Conservation (phyloP, 2,113 vertebrate species). For the Planiliza haematocheilus region DNA sequence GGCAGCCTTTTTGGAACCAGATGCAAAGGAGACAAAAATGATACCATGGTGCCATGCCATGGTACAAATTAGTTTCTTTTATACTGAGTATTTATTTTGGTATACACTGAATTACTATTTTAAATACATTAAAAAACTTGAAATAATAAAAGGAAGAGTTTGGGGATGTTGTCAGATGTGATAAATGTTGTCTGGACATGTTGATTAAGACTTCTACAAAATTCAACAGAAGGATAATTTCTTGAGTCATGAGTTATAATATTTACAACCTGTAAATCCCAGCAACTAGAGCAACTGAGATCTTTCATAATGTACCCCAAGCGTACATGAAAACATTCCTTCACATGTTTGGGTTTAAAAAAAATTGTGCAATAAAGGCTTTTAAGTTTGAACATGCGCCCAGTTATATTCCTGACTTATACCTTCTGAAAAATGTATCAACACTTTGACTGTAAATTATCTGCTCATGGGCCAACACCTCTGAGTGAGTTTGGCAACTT, state of each 20-base stretch:
- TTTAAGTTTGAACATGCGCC: not conserved
- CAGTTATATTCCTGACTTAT: not conserved
- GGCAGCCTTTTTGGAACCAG: not conserved
- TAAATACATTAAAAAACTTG: not conserved
- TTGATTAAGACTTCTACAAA: no score
- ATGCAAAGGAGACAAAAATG: not conserved
- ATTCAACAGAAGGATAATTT: not conserved
- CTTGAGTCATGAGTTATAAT: not conserved
- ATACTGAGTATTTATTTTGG: no score
- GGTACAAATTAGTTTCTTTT: no score
- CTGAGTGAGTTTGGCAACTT: no score
- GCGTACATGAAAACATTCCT: constrained; percentile 24
- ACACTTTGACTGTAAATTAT: no score
- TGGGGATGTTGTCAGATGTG: no score
- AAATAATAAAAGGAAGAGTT: not conserved
- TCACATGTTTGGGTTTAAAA: not conserved
- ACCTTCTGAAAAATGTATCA: no score
- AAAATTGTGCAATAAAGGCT: not conserved
- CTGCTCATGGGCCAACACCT: no score
- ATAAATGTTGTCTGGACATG: no score
- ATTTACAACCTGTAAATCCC: constrained; percentile 6
- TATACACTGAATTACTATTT: no score
- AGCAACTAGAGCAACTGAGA: not conserved
- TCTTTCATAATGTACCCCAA: not conserved
- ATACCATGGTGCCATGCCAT: not conserved